phyloP scores from a whole-genome alignment of 2,113 vertebrate genomes.

The Muntiacus reevesi region DNA sequence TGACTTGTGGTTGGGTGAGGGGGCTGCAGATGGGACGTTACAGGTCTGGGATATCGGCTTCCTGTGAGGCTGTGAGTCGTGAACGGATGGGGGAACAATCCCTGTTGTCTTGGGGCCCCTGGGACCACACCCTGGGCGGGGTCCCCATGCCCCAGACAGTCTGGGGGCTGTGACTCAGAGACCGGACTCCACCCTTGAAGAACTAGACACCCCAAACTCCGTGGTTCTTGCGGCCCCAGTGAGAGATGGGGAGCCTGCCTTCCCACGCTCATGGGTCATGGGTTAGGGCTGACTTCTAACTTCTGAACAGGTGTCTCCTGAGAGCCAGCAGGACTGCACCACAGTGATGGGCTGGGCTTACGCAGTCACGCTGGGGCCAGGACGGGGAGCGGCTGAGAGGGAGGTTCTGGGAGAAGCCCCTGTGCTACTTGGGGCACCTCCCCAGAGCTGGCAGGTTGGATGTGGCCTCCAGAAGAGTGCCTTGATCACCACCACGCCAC shows the following conservation, averaged over 20 bases:
- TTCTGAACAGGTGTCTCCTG: not conserved
- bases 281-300: not conserved
- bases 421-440: not conserved
- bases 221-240: not conserved
- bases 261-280: not conserved
- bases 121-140: rapidly evolving
- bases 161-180: not conserved
- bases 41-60: not conserved
- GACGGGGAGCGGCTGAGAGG: not conserved
- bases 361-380: rapidly evolving
- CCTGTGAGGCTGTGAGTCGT: not conserved
- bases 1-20: not conserved
- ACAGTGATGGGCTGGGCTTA: not conserved
- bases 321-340: not conserved
- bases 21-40: not conserved
- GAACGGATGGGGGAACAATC: not conserved
- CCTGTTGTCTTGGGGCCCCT: not conserved
- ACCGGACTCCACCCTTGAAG: not conserved
- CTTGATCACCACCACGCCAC: not conserved
- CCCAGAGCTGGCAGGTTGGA: not conserved
- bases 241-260: not conserved
- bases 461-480: not conserved
- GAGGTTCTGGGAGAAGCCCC: not conserved
- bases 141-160: not conserved
- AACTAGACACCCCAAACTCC: not conserved